phyloP scores from a whole-genome alignment of 2,888 invertebrate genomes.

The Aplocera efformata region DNA sequence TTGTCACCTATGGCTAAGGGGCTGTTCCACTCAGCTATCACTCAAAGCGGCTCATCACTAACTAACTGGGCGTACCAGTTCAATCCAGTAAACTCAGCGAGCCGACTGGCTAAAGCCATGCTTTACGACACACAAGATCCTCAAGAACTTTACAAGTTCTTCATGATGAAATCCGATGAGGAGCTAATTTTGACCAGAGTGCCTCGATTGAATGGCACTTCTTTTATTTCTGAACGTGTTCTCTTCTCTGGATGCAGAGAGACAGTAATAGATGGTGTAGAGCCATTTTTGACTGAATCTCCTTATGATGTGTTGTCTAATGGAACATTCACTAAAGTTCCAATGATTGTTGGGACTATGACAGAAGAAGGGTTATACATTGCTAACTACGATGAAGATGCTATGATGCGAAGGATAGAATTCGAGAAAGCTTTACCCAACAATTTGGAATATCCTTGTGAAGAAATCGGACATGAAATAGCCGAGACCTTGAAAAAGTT shows the following conservation, averaged over 20 bases:
- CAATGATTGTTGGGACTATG: constrained; percentile 56
- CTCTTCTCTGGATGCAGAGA: constrained; percentile 59
- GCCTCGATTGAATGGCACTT: constrained; percentile 48
- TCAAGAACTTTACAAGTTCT: constrained; percentile 48
- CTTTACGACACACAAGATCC: constrained; percentile 47
- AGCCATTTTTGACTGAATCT: constrained; percentile 54
- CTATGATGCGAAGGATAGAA: constrained; percentile 40
- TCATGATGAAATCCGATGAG: constrained; percentile 47
- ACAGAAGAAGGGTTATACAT: constrained; percentile 56
- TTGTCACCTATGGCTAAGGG: constrained; percentile 63
- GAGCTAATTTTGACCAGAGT: constrained; percentile 55
- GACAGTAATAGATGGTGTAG: constrained; percentile 49
- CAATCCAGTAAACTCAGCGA: constrained; percentile 52
- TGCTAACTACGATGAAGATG: constrained; percentile 47
- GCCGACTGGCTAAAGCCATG: constrained; percentile 55
- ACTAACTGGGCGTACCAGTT: constrained; percentile 57
- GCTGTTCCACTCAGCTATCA: constrained; percentile 61
- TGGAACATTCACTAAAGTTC: constrained; percentile 58
- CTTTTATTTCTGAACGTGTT: constrained; percentile 48
- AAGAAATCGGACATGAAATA: constrained; percentile 35
- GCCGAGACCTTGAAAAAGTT: constrained; percentile 46
- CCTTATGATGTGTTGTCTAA: constrained; percentile 46
- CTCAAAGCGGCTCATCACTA: constrained; percentile 62
- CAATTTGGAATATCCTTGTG: constrained; percentile 46
- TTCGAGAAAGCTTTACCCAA: constrained; percentile 55